Conservation (phyloP, 1,140 invertebrate genomes). For the Calephelis nemesis region DNA sequence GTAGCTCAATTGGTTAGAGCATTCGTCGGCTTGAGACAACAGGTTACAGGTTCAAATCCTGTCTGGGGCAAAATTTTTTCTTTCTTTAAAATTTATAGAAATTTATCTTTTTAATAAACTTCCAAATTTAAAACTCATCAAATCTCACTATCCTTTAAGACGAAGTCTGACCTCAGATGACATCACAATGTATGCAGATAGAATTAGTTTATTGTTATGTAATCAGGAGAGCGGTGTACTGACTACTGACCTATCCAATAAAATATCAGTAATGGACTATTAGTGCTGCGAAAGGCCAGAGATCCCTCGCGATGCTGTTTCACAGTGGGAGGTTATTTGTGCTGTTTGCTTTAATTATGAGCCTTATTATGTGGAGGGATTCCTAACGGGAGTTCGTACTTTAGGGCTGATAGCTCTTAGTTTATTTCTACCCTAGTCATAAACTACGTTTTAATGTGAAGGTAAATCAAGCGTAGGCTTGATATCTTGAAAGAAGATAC, state of each 20-base stretch:
- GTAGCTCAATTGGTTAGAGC: too few species aligned
- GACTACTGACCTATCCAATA: slow-evolving; percentile 41
- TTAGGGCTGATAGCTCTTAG: not conserved
- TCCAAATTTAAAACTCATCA: too few species aligned
- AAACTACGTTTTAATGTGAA: too few species aligned
- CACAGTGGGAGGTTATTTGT: slow-evolving; percentile 24
- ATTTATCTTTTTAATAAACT: too few species aligned
- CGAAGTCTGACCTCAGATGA: slow-evolving; percentile 9
- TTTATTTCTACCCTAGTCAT: not conserved
- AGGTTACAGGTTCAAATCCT: too few species aligned
- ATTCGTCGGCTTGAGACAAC: too few species aligned
- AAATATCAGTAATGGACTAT: slow-evolving; percentile 36
- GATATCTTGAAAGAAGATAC: too few species aligned
- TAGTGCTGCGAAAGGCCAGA: slow-evolving; percentile 34
- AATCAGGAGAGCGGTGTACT: slow-evolving; percentile 36
- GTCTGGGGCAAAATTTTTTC: too few species aligned
- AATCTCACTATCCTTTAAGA: too few species aligned
- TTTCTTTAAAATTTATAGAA: too few species aligned
- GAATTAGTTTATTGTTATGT: slow-evolving; percentile 39
- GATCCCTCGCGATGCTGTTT: slow-evolving; percentile 26
- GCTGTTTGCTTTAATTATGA: slow-evolving; percentile 12
- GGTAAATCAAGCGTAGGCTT: too few species aligned
- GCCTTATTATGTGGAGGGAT: not conserved
- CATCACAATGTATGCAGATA: slow-evolving; percentile 36
- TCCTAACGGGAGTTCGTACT: not conserved